phyloP scores from a whole-genome alignment of 2,888 invertebrate genomes.

The Nasonia oneida region DNA sequence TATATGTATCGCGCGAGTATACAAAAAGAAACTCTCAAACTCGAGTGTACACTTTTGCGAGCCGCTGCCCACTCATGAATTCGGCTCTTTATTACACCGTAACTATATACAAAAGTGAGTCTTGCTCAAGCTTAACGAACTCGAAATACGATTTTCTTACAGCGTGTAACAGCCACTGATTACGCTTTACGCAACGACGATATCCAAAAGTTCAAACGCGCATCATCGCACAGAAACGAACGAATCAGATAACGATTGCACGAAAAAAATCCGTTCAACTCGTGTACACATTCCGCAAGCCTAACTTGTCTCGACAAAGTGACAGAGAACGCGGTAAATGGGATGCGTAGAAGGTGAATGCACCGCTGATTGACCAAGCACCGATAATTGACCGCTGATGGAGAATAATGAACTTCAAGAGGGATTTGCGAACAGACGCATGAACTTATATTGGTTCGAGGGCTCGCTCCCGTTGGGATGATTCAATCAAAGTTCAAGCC shows the following conservation, averaged over 20 bases:
- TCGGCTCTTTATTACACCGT: background rate
- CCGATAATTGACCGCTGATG: slow-evolving; percentile 51
- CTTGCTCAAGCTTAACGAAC: background rate
- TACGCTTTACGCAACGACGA: no score
- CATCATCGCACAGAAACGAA: background rate
- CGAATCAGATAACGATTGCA: background rate
- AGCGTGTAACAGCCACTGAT: no score
- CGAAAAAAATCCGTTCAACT: background rate
- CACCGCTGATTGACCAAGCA: slow-evolving; percentile 49
- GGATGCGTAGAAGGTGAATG: slow-evolving; percentile 51
- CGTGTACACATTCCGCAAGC: background rate
- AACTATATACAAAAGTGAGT: background rate
- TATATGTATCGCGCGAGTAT: background rate
- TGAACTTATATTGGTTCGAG: slow-evolving; percentile 23
- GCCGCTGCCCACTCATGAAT: background rate
- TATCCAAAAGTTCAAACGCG: background rate
- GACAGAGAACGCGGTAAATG: slow-evolving; percentile 9
- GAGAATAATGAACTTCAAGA: slow-evolving; percentile 34
- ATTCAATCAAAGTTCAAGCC: slow-evolving; percentile 33
- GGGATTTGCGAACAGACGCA: slow-evolving; percentile 21
- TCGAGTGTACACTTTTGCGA: slow-evolving; percentile 3
- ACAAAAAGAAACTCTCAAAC: background rate
- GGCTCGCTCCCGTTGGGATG: slow-evolving; percentile 30
- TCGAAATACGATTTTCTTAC: background rate
- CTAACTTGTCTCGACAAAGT: background rate